Evolutionary conservation across 2,888 invertebrate genomes (phyloP).

Genomic region (Tinea semifulvella): DNA sequence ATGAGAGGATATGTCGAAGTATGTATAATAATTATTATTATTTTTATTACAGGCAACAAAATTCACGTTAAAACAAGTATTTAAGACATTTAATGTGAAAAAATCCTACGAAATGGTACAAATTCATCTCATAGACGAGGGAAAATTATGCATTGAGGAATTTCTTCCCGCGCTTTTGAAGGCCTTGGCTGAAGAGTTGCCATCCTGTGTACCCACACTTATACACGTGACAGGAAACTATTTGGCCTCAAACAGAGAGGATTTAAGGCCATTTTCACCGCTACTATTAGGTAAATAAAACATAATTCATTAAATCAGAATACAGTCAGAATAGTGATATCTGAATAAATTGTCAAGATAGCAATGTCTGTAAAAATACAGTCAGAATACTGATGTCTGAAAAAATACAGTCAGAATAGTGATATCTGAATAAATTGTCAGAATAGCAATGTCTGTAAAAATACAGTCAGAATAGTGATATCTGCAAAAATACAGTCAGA

Average conservation of each 20-base stretch:
- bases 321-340: too few relatives aligned
- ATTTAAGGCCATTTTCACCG: slow-evolving; percentile 46
- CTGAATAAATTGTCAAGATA: too few relatives aligned
- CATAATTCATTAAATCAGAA: too few relatives aligned
- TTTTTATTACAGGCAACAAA: slow-evolving; percentile 78
- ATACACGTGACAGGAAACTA: slow-evolving; percentile 46
- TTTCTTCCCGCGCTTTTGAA: slow-evolving; percentile 78
- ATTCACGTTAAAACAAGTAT: slow-evolving; percentile 76
- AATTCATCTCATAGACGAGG: slow-evolving; percentile 78
- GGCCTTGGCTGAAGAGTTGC: slow-evolving; percentile 56
- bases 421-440: too few relatives aligned
- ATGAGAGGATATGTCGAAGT: too few relatives aligned
- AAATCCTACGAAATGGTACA: slow-evolving; percentile 79
- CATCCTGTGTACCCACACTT: slow-evolving; percentile 32
- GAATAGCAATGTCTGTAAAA: too few relatives aligned
- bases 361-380: too few relatives aligned
- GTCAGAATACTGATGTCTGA: too few relatives aligned
- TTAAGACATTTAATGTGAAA: slow-evolving; percentile 74
- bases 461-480: too few relatives aligned
- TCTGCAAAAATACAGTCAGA: too few relatives aligned
- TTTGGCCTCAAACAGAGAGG: slow-evolving; percentile 40
- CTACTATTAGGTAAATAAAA: slow-evolving; percentile 45
- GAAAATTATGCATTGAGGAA: slow-evolving; percentile 75
- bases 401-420: too few relatives aligned
- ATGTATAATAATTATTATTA: not conserved